Base-by-base conservation (phyloP, 2,113 vertebrate species). In the Pseudonaja textilis region DNA sequence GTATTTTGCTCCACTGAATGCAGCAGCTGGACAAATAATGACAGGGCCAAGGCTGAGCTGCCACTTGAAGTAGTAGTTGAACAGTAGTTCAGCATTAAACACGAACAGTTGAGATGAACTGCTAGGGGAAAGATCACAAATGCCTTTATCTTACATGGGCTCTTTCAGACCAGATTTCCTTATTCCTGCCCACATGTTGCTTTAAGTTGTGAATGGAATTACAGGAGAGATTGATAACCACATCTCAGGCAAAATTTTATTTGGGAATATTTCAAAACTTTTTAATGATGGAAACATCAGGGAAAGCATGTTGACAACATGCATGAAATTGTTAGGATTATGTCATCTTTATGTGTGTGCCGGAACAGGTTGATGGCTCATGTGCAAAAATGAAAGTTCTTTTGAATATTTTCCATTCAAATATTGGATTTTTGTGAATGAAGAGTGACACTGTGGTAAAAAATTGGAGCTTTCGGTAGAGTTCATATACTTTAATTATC, bases 11-110 rank as follows among this genome's bases (percentile, higher is more conserved):
- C 87, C 50, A 29, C 88, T 50, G 3, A 94, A 90, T 55, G 12
- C 92, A 91, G 56, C 34, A 94, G 57, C 85, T 64, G 7, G 42
- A 25, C 92, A n/a, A 3, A 87, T 91, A 95, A 74, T 23, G 45
- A 11, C 20, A 69, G 23, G 61, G 9, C n/a, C 87, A 39, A 89
- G 8, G 4, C 23, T 23, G 89, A 81, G 8, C 0, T 61, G 26
- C 54, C 85, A 56, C 86, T 29, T 91, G 81, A 9, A 81, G 0
- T 0, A 88, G 64, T 89, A 55, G 55, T 91, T 87, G 47, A n/a
- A 94, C n/a, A 59, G 29, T 9, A 90, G 89, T 94, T 93, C 90
- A n/a, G 55, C 64, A n/a, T 93, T 94, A 90, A 50, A 0, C 86
- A 55, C 85, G 88, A 45, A 56, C 14, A 88, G 93, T 59, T 89